A percentile compares a stretch with the other conserved stretches of the same genome.
phyloP scores from a whole-genome alignment of 92 coral and sea anemone species.

The Phymanthus crucifer region DNA sequence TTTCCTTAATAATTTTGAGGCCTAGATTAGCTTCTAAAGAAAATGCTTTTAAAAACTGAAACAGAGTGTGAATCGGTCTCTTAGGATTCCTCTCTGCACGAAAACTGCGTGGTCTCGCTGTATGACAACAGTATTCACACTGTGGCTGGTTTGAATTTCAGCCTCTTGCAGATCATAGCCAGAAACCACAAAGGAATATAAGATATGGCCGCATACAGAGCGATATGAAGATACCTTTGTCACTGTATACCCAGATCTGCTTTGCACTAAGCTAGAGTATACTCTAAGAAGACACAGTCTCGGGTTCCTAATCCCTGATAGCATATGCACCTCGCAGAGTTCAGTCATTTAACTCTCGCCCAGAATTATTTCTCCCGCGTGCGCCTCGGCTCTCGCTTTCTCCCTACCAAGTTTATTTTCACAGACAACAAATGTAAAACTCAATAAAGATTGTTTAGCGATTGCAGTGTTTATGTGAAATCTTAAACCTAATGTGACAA shows the following conservation, averaged over 20 bases:
- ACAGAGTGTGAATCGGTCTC: neutral
- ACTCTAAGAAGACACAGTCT: neutral
- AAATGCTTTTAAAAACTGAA: neutral
- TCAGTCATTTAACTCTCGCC: neutral
- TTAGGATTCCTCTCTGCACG: neutral
- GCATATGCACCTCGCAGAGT: neutral
- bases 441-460: neutral
- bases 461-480: constrained; percentile 2
- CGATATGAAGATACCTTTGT: neutral
- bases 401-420: neutral
- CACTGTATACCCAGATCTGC: neutral
- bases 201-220: neutral
- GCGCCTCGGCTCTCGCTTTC: neutral
- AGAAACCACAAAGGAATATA: neutral
- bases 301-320: neutral
- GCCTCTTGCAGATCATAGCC: neutral
- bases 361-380: neutral
- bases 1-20: neutral
- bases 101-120: neutral
- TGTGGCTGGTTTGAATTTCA: neutral
- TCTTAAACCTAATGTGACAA: neutral
- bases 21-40: neutral
- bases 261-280: neutral
- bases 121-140: neutral
- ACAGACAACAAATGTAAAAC: neutral